Conservation (phyloP, 2,888 invertebrate species). For the Drepana falcataria region DNA sequence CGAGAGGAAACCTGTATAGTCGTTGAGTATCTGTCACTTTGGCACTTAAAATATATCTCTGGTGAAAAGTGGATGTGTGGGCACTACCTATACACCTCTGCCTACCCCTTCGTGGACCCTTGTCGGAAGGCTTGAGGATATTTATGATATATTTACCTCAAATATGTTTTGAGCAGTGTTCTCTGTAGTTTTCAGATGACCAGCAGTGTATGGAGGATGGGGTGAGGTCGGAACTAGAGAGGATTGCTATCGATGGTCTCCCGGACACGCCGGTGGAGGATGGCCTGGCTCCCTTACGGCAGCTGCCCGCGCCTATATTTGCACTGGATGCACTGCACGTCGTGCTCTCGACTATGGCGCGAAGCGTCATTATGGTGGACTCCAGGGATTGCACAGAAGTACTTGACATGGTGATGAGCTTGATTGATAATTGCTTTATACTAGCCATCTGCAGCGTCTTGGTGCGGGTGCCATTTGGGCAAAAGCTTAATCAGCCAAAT, state of each 20-base stretch:
- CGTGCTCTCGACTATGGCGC: slow-evolving; percentile 49
- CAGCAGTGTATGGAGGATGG: slow-evolving; percentile 38
- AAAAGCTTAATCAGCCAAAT: no score
- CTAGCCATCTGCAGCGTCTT: no score
- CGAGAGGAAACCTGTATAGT: no score
- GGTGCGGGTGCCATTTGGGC: no score
- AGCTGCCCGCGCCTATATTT: slow-evolving; percentile 63
- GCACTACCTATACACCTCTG: no score
- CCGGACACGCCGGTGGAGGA: slow-evolving; percentile 35
- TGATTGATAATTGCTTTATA: no score
- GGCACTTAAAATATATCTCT: no score
- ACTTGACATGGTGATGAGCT: slow-evolving; percentile 39
- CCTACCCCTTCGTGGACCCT: no score
- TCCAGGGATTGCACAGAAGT: slow-evolving; percentile 32
- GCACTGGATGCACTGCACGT: slow-evolving; percentile 53
- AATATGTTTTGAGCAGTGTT: neutral
- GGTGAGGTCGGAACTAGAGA: slow-evolving; percentile 46
- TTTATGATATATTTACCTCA: no score
- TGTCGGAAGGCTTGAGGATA: no score
- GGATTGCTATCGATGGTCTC: slow-evolving; percentile 35
- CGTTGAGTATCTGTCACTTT: no score
- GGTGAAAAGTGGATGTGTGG: no score
- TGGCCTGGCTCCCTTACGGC: slow-evolving; percentile 44
- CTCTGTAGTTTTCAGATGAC: slow-evolving; percentile 39
- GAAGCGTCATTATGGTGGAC: slow-evolving; percentile 39